Conservation (phyloP, 2,888 invertebrate genomes). For the Nemotelus pantherinus region DNA sequence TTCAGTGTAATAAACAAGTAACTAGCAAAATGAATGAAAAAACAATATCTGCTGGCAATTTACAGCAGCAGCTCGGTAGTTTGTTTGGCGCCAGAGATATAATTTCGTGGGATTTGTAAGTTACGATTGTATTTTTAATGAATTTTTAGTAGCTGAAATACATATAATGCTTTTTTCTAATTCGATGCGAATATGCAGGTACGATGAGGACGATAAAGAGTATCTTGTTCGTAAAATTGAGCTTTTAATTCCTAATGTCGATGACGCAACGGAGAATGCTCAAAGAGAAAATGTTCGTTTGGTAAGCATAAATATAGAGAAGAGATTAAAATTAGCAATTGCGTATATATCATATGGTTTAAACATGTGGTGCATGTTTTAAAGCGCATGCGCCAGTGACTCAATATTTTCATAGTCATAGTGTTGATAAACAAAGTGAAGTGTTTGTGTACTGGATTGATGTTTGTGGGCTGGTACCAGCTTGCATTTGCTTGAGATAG, state of each 20-base stretch:
- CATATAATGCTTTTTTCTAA: neutral
- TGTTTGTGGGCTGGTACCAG: too few species aligned
- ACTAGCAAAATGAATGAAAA: slow-evolving; percentile 42
- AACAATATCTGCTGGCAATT: slow-evolving; percentile 8
- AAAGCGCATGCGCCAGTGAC: neutral
- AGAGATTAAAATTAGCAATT: too few species aligned
- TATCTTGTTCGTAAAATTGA: slow-evolving; percentile 27
- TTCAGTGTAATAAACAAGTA: slow-evolving; percentile 54
- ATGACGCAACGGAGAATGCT: slow-evolving; percentile 7
- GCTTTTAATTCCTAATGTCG: slow-evolving; percentile 24
- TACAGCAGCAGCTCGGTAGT: slow-evolving; percentile 33
- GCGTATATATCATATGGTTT: too few species aligned
- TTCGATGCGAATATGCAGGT: slow-evolving; percentile 6
- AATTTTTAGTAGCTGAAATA: neutral
- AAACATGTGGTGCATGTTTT: neutral
- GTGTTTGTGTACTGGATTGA: too few species aligned
- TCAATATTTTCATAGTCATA: too few species aligned
- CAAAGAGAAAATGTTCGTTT: slow-evolving; percentile 19
- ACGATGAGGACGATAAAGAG: slow-evolving; percentile 21
- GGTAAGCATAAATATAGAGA: slow-evolving; percentile 1
- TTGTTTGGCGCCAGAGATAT: slow-evolving; percentile 22
- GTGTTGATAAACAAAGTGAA: too few species aligned
- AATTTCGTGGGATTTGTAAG: slow-evolving; percentile 38
- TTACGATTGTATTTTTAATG: neutral
- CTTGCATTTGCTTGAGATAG: too few species aligned